Percentiles rank a stretch among this genome's conserved stretches.
phyloP scores from a whole-genome alignment of 2,113 vertebrate genomes.

The Arizona elegans region DNA sequence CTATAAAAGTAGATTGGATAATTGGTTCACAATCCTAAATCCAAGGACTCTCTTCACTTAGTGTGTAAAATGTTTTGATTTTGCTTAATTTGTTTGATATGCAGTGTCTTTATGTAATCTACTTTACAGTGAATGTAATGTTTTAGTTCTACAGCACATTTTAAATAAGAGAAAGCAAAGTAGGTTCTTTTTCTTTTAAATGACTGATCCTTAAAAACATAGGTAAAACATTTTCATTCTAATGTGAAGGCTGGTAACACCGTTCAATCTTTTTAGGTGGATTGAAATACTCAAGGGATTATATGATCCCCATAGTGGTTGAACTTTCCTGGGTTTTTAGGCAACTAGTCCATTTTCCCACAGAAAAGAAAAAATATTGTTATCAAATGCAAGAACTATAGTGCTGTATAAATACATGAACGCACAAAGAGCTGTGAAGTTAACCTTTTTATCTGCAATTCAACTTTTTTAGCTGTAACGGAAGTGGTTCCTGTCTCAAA shows the following conservation, averaged over 20 bases:
- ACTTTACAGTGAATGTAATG: not conserved
- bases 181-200: not conserved
- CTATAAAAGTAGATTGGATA: not conserved
- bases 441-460: not conserved
- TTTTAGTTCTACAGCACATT: not conserved
- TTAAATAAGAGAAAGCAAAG: not conserved
- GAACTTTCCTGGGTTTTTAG: not conserved
- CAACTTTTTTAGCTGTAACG: not conserved
- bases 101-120: not conserved
- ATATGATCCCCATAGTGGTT: not conserved
- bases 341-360: not conserved
- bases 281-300: not conserved
- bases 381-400: not conserved
- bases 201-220: not conserved
- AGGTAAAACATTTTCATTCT: not conserved
- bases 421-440: not conserved
- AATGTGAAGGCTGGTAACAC: not conserved
- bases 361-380: not conserved
- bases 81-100: not conserved
- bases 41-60: not conserved
- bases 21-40: not conserved
- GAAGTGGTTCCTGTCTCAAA: constrained; percentile 1
- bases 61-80: not conserved
- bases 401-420: not conserved
- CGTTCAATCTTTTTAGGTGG: not conserved